Evolutionary conservation across 2,113 vertebrate genomes (phyloP), one percentile per base, ranked within the genome.

Genomic region (Carollia perspicillata): DNA sequence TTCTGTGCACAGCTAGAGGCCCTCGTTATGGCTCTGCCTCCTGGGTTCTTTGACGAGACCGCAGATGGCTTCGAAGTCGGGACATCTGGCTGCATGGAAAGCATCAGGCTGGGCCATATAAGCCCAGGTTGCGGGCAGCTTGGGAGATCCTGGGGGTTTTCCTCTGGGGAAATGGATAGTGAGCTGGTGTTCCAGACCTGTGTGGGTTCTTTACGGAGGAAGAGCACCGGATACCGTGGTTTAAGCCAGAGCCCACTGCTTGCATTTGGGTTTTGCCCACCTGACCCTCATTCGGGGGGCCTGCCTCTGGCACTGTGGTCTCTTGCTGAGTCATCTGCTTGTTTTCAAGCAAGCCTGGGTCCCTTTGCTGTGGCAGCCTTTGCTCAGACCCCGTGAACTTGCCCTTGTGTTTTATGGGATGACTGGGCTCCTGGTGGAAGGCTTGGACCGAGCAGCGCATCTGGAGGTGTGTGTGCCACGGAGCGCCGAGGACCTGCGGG

Each of bases 101-200:
- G 26, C 49, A 37, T 98, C 90, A 97, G 60, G 51, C 53, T 47
- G 96, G 93, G 14, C 97, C 96, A 7, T 98, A 98, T 37, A 98
- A 91, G 14, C 97, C 97, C 63, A 98, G 93, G 23, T 97, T 96
- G 47, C 96, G 89, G 63, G 97, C 97, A 7, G 96, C 91, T 58
- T 97, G 96, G 66, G 97, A 98, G 88, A 98, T 97, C 72, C 96
- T 88, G 66, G 97, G 97, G 3, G 55, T 42, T 89, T 97, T 98
- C 79, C 85, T 96, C 68, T 94, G 97, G 14, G 97, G 97, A 83
- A 97, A 98, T 18, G 97, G 97, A 17, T 98, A 98, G 80, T 97
- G 47, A n/a, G 42, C 72, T 53, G 71, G 10, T 53, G 78, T 97
- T 37, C 77, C 77, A 42, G 95, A 10, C 40, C 47, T 40, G 18